Base-by-base conservation (phyloP, 2,113 vertebrate species). In the Sorex fumeus region DNA sequence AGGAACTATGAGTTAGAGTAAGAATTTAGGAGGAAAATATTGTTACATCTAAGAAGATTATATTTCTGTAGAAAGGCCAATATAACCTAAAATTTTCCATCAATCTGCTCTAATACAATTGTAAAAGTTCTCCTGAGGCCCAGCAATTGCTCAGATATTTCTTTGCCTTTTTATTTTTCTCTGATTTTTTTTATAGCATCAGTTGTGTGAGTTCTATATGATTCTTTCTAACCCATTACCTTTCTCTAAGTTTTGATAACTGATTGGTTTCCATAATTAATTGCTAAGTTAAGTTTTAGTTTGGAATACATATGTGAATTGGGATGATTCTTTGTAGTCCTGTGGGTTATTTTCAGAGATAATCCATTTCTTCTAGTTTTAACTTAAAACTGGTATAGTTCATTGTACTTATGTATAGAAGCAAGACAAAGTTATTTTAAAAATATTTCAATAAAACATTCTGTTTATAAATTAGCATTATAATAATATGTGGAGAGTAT, bases 221-320 rank as follows among this genome's bases (percentile, higher is more conserved):
- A 72, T 84, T 50, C 23, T 25, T 83, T 40, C 13, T 80, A 34
- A 60, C 23, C 6, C 13, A 16, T 47, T 84, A 1, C 62, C 19
- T 87, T 77, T 71, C 34, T 83, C 9, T 89, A 64, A 47, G 2
- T 86, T 84, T 90, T 87, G 32, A 66, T 91, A 27, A 1, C 10
- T 47, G 23, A 0, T 78, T 81, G 23, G 7, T 90, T 84, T 84
- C 43, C 70, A 3, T 18, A 28, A 2, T 32, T 57, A 16, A 50
- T 50, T 90, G 12, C 12, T 78, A 47, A 47, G 64, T 66, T 27
- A 3, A 87, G 43, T 72, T 87, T 76, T 60, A 15, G 30, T 16
- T 43, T 89, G 4, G 45, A 69, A 91, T 7, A 9, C 8, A 12
- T 78, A 3, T 2, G 43, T 87, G 30, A 84, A 77, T 91, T 87